These are phyloP conservation scores for Thryonomys swinderianus DNA, from an alignment of 2,113 vertebrate genomes.

Conservation along the genomic window DNA sequence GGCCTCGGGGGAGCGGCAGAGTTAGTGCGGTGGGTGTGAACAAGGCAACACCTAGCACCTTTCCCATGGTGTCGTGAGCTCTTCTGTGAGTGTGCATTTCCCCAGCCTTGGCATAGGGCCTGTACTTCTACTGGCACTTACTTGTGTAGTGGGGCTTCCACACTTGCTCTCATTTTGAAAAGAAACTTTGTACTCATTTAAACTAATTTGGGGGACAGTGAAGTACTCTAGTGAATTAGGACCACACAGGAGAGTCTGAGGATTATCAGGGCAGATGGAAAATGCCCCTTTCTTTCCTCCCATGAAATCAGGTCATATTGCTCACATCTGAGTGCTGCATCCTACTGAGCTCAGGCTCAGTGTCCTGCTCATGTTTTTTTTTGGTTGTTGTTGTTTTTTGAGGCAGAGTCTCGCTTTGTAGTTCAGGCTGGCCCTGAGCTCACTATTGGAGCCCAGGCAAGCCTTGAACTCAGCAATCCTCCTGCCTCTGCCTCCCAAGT, in stretches of 20 bases:
- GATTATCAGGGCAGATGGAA: background rate
- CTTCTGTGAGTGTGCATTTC: fast-evolving
- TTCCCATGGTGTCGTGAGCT: too few species aligned
- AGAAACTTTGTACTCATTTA: background rate
- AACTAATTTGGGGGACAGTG: background rate
- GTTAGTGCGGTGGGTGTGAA: background rate
- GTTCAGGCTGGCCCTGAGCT: too few species aligned
- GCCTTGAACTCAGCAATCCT: too few species aligned
- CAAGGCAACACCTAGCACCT: background rate
- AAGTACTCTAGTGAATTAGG: too few species aligned
- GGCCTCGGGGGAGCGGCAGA: fast-evolving
- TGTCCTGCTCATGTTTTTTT: background rate
- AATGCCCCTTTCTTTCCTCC: fast-evolving
- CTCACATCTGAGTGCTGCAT: background rate
- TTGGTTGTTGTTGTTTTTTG: too few species aligned
- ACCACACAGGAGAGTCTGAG: background rate
- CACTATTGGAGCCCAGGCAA: too few species aligned
- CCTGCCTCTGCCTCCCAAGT: too few species aligned
- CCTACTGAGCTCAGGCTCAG: fast-evolving
- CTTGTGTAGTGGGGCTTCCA: background rate
- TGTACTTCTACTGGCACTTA: background rate
- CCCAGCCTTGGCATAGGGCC: background rate
- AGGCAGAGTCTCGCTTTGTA: too few species aligned
- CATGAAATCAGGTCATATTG: background rate
- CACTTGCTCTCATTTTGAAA: background rate